Conservation (phyloP, 2,113 vertebrate genomes). For the Oncorhynchus clarkii region DNA sequence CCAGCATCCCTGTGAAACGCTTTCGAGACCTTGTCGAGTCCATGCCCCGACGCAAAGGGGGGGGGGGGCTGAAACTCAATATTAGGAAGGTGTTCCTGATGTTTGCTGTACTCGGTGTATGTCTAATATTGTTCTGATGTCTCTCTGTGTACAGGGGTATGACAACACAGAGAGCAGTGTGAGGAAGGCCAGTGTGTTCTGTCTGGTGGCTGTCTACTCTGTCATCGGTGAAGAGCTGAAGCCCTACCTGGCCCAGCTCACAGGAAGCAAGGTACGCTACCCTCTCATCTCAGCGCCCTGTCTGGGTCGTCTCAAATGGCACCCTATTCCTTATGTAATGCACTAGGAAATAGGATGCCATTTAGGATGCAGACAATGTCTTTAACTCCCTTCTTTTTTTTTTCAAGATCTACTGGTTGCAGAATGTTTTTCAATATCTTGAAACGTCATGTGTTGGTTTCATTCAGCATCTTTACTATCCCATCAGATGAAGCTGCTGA, state of each 20-base stretch:
- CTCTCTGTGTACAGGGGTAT: conserved; percentile 80
- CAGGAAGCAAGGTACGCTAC: conserved; percentile 88
- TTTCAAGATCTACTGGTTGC: no score
- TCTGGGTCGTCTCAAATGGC: not conserved
- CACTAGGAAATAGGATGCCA: no score
- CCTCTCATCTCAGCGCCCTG: not conserved
- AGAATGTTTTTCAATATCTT: no score
- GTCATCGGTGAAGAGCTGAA: conserved; percentile 97
- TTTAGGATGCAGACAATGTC: no score
- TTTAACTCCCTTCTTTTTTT: not conserved
- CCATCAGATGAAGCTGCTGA: conserved; percentile 91
- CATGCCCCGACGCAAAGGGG: no score
- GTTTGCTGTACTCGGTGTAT: not conserved
- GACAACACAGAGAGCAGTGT: conserved; percentile 97
- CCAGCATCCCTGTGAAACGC: no score
- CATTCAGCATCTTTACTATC: not conserved
- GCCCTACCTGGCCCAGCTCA: conserved; percentile 92
- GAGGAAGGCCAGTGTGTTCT: conserved; percentile 96
- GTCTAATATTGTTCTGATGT: not conserved
- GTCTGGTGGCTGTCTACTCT: conserved; percentile 93
- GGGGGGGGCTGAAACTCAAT: no score
- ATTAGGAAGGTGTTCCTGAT: no score
- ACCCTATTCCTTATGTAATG: no score
- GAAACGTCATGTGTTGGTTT: not conserved
- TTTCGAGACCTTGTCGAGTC: no score